A percentile compares a stretch with the other conserved stretches of the same genome.
Conservation (phyloP, 1,140 invertebrate genomes). For the Lasaia peninsularis region DNA sequence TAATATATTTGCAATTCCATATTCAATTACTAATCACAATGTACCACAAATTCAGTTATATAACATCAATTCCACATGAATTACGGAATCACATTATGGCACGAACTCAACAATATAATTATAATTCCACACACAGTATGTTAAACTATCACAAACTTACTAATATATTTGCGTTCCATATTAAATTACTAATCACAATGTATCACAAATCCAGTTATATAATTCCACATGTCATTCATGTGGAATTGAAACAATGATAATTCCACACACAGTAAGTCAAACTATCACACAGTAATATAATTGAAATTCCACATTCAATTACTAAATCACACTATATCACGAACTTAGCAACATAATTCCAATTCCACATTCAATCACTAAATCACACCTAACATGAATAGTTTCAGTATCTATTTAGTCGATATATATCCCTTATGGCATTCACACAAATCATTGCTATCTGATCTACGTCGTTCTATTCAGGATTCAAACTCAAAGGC, state of each 20-base stretch:
- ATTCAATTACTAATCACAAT: conserved; percentile 3
- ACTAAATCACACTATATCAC: neutral
- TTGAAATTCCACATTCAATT: neutral
- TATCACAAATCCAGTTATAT: too few relatives aligned
- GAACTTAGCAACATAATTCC: neutral
- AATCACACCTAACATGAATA: conserved; percentile 4
- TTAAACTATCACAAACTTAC: neutral
- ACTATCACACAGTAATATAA: neutral
- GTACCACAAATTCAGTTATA: neutral
- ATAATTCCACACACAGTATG: neutral
- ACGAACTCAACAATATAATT: neutral
- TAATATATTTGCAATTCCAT: neutral
- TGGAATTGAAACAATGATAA: too few relatives aligned
- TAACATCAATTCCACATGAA: neutral
- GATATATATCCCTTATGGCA: neutral
- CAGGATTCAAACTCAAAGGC: neutral
- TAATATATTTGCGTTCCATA: too few relatives aligned
- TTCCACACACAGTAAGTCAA: neutral
- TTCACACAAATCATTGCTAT: conserved; percentile 5
- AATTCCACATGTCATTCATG: too few relatives aligned
- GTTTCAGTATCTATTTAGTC: conserved; percentile 4
- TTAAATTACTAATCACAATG: too few relatives aligned
- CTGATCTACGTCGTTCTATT: conserved; percentile 7
- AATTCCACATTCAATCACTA: conserved; percentile 3
- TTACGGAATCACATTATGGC: neutral